Evolutionary conservation across 1,140 invertebrate species (phyloP).

Genomic region (Panulirus ornatus): DNA sequence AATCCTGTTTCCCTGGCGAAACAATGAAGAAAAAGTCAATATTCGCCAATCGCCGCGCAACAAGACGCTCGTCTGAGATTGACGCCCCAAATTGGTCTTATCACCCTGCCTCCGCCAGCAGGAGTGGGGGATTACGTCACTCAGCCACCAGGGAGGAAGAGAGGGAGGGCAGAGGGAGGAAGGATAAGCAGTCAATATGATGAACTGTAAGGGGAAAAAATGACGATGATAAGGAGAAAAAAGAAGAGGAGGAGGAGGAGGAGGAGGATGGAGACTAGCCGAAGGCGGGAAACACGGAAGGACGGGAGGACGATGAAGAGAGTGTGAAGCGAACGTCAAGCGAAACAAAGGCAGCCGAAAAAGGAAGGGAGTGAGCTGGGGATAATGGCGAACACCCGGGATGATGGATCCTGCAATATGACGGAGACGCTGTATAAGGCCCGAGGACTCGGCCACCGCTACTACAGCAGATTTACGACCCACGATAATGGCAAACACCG

Average conservation of each 20-base stretch:
- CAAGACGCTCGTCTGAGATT: not conserved
- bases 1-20: no score
- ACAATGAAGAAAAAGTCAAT: not conserved
- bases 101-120: not conserved
- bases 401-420: no score
- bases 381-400: no score
- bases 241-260: not conserved
- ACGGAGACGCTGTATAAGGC: no score
- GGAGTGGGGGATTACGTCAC: not conserved
- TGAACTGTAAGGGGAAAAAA: no score
- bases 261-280: no score
- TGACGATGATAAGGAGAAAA: not conserved
- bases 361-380: not conserved
- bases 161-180: not conserved
- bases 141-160: not conserved
- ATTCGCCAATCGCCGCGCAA: not conserved
- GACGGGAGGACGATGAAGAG: no score
- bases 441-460: no score
- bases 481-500: no score
- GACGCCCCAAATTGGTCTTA: slow-evolving; percentile 1
- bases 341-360: not conserved
- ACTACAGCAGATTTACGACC: no score
- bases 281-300: not conserved
- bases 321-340: not conserved
- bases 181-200: no score